Evolutionary conservation across 2,797 vertebrate species (phyloP).

Genomic region (Ceyx erithaca): DNA sequence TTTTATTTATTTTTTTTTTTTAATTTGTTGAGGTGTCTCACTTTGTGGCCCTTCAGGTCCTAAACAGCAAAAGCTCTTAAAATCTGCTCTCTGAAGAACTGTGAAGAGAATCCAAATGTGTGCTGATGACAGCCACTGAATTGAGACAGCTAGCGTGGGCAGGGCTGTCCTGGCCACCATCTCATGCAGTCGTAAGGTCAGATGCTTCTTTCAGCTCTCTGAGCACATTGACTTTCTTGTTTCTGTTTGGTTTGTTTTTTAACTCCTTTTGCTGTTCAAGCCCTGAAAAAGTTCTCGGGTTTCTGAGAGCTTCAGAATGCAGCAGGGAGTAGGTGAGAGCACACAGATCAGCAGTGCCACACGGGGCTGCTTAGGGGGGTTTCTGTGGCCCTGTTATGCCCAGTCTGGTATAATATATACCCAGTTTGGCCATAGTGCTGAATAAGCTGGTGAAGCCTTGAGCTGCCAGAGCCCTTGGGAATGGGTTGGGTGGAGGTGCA

Average conservation of each 20-base stretch:
- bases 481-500: not conserved
- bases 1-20: not conserved
- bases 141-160: not conserved
- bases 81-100: not conserved
- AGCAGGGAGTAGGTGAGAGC: not conserved
- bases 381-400: too few species aligned
- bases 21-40: not conserved
- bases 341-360: accelerated
- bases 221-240: not conserved
- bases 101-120: not conserved
- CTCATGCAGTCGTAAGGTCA: not conserved
- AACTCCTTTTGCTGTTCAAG: not conserved
- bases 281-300: not conserved
- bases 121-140: not conserved
- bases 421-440: not conserved
- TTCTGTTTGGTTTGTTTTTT: too few species aligned
- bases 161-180: not conserved
- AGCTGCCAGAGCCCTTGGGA: not conserved
- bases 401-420: too few species aligned
- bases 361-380: accelerated
- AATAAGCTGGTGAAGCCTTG: not conserved
- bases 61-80: not conserved
- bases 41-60: not conserved
- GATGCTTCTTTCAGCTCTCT: not conserved
- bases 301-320: not conserved